Conservation (phyloP, 2,888 invertebrate genomes). For the Ormyrus rosae region DNA sequence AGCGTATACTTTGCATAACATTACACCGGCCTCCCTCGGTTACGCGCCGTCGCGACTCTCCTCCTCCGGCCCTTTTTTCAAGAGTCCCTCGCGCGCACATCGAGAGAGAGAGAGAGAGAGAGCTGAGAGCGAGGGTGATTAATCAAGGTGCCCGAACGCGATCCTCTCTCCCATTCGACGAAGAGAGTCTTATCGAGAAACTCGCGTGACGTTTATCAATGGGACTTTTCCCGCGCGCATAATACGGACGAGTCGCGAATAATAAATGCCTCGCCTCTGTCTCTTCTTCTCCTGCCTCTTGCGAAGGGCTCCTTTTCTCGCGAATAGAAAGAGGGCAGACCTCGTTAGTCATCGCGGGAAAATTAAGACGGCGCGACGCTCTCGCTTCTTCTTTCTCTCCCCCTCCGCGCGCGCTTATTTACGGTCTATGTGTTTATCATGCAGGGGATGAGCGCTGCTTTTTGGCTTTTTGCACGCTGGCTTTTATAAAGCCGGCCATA, state of each 20-base stretch:
- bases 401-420: too few species aligned
- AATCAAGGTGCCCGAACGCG: slow-evolving; percentile 30
- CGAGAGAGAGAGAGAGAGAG: too few species aligned
- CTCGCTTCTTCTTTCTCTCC: neutral
- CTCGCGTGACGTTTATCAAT: slow-evolving; percentile 37
- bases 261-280: slow-evolving; percentile 19
- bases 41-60: slow-evolving; percentile 57
- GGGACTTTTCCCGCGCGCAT: slow-evolving; percentile 26
- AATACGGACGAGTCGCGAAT: slow-evolving; percentile 20
- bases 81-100: too few species aligned
- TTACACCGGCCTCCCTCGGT: slow-evolving; percentile 60
- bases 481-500: slow-evolving; percentile 31
- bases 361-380: neutral
- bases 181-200: neutral
- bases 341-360: neutral
- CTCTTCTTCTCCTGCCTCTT: neutral
- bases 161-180: neutral
- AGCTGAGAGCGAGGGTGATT: slow-evolving; percentile 19
- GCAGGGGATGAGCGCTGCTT: too few species aligned
- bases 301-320: too few species aligned
- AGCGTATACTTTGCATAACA: slow-evolving; percentile 63
- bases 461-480: neutral
- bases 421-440: too few species aligned
- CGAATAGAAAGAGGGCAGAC: too few species aligned
- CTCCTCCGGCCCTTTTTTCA: neutral